Percentiles rank a stretch among this genome's conserved stretches.
phyloP scores from a whole-genome alignment of 2,113 vertebrate species.

The Numenius arquata region DNA sequence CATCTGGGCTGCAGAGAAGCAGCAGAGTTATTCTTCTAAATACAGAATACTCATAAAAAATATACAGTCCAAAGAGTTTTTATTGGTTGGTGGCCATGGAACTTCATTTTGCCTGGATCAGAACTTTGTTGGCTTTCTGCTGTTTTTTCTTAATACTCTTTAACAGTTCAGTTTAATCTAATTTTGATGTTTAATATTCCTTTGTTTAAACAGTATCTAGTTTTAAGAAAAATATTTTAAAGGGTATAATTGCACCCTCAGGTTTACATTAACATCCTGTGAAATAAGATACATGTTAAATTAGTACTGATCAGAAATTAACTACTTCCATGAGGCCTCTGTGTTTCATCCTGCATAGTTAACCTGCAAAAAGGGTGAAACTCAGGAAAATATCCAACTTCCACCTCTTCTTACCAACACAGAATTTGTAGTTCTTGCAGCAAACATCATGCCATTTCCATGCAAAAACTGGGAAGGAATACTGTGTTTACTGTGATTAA shows the following conservation, averaged over 20 bases:
- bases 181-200: conserved; percentile 22
- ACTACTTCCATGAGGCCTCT: neutral
- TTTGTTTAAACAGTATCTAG: conserved; percentile 32
- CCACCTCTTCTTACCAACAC: neutral
- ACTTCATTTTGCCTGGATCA: neutral
- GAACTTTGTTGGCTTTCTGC: neutral
- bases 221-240: conserved; percentile 57
- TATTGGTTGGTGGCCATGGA: conserved; percentile 16
- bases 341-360: neutral
- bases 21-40: conserved; percentile 7
- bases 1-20: neutral
- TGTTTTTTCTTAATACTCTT: conserved; percentile 5
- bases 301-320: conserved; percentile 36
- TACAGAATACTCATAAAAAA: conserved; percentile 3
- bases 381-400: neutral
- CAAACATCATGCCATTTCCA: neutral
- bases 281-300: conserved; percentile 50
- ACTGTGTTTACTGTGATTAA: neutral
- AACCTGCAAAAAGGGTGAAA: neutral
- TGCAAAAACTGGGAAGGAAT: neutral
- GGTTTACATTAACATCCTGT: conserved; percentile 23
- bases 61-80: neutral
- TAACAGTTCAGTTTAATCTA: conserved; percentile 8
- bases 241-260: neutral
- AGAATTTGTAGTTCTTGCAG: neutral